Percentiles rank a stretch among this genome's conserved stretches.
phyloP scores from a whole-genome alignment of 2,113 vertebrate genomes.

The Ailuropoda melanoleuca region DNA sequence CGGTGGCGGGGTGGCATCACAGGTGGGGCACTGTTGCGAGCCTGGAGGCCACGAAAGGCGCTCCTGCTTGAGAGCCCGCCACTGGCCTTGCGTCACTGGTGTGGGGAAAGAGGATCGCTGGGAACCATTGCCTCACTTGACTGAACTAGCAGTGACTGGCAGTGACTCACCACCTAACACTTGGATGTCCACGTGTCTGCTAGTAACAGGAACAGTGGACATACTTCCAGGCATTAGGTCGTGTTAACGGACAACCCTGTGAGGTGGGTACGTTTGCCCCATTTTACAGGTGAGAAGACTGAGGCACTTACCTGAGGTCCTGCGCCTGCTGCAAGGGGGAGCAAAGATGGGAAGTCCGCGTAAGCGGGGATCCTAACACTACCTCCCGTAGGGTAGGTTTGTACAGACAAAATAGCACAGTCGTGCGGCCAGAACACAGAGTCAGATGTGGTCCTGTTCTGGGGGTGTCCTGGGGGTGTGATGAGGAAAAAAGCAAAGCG shows the following conservation, averaged over 20 bases:
- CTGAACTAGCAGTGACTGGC: no score
- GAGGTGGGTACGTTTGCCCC: fast-evolving
- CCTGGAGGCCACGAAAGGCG: not conserved
- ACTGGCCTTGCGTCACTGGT: fast-evolving
- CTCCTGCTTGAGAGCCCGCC: fast-evolving
- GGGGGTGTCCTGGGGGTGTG: not conserved
- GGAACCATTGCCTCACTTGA: not conserved
- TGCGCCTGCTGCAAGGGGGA: fast-evolving
- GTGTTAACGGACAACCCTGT: fast-evolving
- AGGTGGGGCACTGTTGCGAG: not conserved
- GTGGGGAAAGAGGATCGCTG: not conserved
- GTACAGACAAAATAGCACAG: fast-evolving
- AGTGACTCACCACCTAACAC: fast-evolving
- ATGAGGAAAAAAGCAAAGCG: not conserved
- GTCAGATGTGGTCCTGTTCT: fast-evolving
- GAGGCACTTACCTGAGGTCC: not conserved
- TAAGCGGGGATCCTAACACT: fast-evolving
- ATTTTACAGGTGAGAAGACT: not conserved
- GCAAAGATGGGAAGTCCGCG: not conserved
- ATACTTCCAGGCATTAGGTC: fast-evolving
- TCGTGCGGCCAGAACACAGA: fast-evolving
- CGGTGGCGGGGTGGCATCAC: not conserved
- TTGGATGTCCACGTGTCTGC: not conserved
- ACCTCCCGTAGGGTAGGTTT: not conserved
- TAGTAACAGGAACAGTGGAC: fast-evolving